Conservation (phyloP, 2,888 invertebrate genomes). For the Philonicus albiceps region DNA sequence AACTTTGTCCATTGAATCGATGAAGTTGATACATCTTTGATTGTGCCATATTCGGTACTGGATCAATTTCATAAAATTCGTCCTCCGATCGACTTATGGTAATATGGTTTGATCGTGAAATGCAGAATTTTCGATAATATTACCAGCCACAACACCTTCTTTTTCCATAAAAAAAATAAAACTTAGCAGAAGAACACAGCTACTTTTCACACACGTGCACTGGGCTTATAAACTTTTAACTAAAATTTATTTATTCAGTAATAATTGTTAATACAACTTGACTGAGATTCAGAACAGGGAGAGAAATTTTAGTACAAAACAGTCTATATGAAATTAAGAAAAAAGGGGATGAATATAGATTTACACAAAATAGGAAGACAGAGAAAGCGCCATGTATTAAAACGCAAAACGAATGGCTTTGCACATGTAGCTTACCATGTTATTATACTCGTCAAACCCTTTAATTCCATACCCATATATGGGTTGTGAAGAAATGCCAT, state of each 20-base stretch:
- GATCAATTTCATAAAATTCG: neutral
- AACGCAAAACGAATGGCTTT: too few relatives aligned
- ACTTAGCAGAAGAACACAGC: neutral
- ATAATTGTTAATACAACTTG: too few relatives aligned
- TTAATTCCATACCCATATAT: too few relatives aligned
- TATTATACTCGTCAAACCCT: too few relatives aligned
- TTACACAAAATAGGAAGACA: too few relatives aligned
- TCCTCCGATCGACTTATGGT: neutral
- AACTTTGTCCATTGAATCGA: neutral
- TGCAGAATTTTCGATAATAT: neutral
- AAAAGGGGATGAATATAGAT: too few relatives aligned
- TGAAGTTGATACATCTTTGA: neutral
- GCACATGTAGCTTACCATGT: too few relatives aligned
- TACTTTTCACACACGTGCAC: neutral
- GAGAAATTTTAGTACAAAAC: too few relatives aligned
- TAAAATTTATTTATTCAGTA: neutral
- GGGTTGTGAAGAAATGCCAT: too few relatives aligned
- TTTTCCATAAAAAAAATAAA: neutral
- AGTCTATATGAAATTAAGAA: too few relatives aligned
- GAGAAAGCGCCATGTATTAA: too few relatives aligned
- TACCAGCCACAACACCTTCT: neutral
- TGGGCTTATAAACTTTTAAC: neutral
- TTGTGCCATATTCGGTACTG: neutral
- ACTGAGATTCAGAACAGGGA: too few relatives aligned
- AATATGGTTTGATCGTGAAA: neutral